Conservation (phyloP, 1,140 invertebrate genomes). For the Procambarus clarkii region DNA sequence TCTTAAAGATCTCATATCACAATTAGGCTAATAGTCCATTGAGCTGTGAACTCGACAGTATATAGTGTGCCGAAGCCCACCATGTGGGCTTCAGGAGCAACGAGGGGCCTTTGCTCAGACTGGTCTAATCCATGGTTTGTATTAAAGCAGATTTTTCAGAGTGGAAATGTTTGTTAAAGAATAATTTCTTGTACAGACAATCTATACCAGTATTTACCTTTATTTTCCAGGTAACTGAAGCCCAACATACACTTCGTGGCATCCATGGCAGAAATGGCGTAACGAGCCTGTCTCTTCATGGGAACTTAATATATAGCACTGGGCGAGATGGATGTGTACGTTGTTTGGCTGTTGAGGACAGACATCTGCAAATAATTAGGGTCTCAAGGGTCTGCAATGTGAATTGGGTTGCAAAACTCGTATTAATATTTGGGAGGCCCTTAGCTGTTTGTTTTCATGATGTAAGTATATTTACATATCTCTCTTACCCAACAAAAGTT, state of each 20-base stretch:
- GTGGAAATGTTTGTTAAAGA: too few relatives aligned
- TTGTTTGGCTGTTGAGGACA: constrained; percentile 1
- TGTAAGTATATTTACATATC: constrained; percentile 25
- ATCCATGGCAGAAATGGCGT: constrained; percentile 59
- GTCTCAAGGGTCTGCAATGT: constrained; percentile 22
- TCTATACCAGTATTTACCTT: neutral
- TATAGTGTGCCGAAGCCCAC: too few relatives aligned
- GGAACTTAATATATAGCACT: constrained; percentile 30
- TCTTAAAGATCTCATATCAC: too few relatives aligned
- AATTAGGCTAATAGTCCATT: too few relatives aligned
- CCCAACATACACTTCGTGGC: constrained; percentile 27
- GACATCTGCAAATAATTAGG: constrained; percentile 19
- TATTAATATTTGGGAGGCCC: constrained; percentile 11
- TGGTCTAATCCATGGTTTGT: too few relatives aligned
- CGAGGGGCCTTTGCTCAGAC: too few relatives aligned
- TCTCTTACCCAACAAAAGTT: neutral
- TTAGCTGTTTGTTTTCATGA: constrained; percentile 60
- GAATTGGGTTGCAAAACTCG: constrained; percentile 30
- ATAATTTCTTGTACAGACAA: too few relatives aligned
- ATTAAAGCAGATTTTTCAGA: too few relatives aligned
- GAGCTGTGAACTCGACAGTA: too few relatives aligned
- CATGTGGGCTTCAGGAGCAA: too few relatives aligned
- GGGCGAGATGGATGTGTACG: constrained; percentile 52
- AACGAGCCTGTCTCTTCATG: constrained; percentile 13
- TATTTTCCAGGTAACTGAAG: constrained; percentile 14